Evolutionary conservation across 2,888 invertebrate species (phyloP).

Genomic region (Rhyacophila evoluta): DNA sequence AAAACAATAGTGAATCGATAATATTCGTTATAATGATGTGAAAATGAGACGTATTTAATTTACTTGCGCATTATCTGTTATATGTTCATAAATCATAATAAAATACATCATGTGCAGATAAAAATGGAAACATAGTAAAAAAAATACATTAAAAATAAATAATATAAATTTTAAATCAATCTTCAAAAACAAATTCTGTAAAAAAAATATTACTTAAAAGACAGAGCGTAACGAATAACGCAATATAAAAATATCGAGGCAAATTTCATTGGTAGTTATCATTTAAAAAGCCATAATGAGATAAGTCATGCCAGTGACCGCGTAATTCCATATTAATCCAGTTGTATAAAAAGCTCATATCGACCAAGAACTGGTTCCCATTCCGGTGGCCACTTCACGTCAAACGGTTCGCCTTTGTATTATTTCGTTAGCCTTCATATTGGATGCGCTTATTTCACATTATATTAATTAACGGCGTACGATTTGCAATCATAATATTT

Average conservation of each 20-base stretch:
- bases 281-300: constrained; percentile 3
- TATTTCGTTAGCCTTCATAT: constrained; percentile 27
- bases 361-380: constrained; percentile 7
- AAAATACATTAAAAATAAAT: too few species aligned
- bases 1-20: too few species aligned
- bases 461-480: constrained; percentile 36
- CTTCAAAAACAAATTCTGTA: too few species aligned
- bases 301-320: constrained; percentile 12
- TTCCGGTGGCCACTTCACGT: constrained; percentile 32
- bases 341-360: constrained; percentile 26
- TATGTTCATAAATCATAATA: too few species aligned
- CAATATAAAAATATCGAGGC: not conserved
- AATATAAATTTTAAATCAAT: too few species aligned
- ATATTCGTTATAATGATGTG: too few species aligned
- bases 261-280: not conserved
- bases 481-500: constrained; percentile 20
- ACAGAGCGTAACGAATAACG: too few species aligned
- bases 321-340: constrained; percentile 35
- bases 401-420: constrained; percentile 26
- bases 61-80: too few species aligned
- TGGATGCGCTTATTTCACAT: constrained; percentile 6
- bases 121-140: too few species aligned
- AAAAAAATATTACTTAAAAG: too few species aligned
- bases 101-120: too few species aligned
- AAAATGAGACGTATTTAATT: too few species aligned